Conservation (phyloP, 2,797 vertebrate species). For the Pelodytes ibericus region DNA sequence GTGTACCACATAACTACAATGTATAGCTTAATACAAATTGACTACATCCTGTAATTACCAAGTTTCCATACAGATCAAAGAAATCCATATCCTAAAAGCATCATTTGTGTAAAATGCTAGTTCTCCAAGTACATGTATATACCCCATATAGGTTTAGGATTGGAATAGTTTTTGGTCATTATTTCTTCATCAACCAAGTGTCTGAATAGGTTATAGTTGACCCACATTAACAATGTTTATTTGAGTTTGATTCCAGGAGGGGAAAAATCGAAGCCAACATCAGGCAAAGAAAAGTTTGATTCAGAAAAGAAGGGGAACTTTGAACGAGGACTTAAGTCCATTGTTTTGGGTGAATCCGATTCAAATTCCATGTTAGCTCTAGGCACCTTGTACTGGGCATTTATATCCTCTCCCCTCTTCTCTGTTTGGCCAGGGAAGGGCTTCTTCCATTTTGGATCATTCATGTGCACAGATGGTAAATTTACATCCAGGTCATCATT, state of each 20-base stretch:
- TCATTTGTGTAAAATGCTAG: too few species aligned
- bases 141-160: too few species aligned
- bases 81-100: too few species aligned
- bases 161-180: too few species aligned
- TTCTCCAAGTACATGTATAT: too few species aligned
- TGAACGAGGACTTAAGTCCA: neutral
- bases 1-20: too few species aligned
- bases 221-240: too few species aligned
- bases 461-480: conserved; percentile 18
- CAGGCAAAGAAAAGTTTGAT: conserved; percentile 32
- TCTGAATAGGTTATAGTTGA: too few species aligned
- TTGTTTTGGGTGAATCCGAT: conserved; percentile 9
- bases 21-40: too few species aligned
- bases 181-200: too few species aligned
- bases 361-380: conserved; percentile 5
- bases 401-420: conserved; percentile 29
- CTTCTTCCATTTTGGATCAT: conserved; percentile 43
- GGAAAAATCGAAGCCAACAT: conserved; percentile 37
- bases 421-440: conserved; percentile 49
- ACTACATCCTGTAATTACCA: too few species aligned
- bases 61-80: too few species aligned
- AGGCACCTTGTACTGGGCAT: conserved; percentile 1
- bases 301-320: conserved; percentile 39
- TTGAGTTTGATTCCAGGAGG: neutral
- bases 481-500: conserved; percentile 15